Conservation (phyloP, 2,888 invertebrate species). For the Thyatira batis region DNA sequence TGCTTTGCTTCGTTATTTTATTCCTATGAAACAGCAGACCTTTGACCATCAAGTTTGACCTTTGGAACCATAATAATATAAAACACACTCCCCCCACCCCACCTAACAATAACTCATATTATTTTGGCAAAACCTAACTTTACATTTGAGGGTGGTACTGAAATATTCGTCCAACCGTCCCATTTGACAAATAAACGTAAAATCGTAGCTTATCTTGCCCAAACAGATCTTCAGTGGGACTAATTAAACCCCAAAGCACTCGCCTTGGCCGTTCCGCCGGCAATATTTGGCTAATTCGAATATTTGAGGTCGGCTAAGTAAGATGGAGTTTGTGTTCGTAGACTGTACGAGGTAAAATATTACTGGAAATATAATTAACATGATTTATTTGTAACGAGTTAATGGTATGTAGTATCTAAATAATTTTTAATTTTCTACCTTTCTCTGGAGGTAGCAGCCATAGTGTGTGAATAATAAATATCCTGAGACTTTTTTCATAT, state of each 20-base stretch:
- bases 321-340: neutral
- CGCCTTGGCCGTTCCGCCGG: slow-evolving; percentile 9
- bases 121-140: neutral
- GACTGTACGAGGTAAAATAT: neutral
- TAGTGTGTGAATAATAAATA: too few species aligned
- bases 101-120: neutral
- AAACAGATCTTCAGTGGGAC: slow-evolving; percentile 17
- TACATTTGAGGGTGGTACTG: neutral
- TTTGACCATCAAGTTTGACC: too few species aligned
- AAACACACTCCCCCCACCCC: too few species aligned
- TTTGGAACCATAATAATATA: too few species aligned
- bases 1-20: too few species aligned
- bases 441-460: too few species aligned
- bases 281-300: slow-evolving; percentile 11
- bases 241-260: slow-evolving; percentile 19
- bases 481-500: too few species aligned
- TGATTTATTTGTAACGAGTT: neutral
- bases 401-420: too few species aligned
- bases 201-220: slow-evolving; percentile 15
- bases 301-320: slow-evolving; percentile 4
- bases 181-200: slow-evolving; percentile 14
- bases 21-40: too few species aligned
- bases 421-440: too few species aligned
- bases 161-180: slow-evolving; percentile 1
- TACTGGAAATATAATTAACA: neutral